These are phyloP conservation scores for Vanessa cardui DNA, from an alignment of 2,888 invertebrate genomes.

Conservation along the genomic window DNA sequence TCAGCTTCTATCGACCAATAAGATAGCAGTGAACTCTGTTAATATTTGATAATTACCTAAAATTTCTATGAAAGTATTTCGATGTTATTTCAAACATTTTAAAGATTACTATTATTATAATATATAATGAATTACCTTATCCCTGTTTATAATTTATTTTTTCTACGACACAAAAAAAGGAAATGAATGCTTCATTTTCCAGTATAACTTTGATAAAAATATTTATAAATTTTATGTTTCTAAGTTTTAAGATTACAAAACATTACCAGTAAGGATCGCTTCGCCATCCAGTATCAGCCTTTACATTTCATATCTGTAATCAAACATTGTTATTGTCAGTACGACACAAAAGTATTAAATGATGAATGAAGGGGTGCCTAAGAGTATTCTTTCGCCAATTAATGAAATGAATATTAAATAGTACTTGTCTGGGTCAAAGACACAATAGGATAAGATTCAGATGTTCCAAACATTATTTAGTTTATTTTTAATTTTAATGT, in stretches of 20 bases:
- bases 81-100: neutral
- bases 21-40: neutral
- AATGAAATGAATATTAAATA: too few species aligned
- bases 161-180: neutral
- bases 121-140: neutral
- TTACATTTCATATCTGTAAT: conserved; percentile 50
- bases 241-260: conserved; percentile 25
- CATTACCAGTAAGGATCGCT: conserved; percentile 46
- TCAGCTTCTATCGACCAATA: too few species aligned
- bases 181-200: neutral
- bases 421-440: too few species aligned
- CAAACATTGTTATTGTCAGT: conserved; percentile 8
- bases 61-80: too few species aligned
- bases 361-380: neutral
- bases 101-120: neutral
- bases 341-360: neutral
- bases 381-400: too few species aligned
- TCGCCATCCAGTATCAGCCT: conserved; percentile 51
- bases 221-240: conserved; percentile 15
- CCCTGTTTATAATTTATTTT: neutral
- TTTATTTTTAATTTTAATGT: too few species aligned
- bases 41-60: neutral
- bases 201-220: neutral
- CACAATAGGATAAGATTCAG: too few species aligned
- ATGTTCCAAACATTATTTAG: too few species aligned